Evolutionary conservation across 2,888 invertebrate genomes (phyloP), one percentile per base, ranked within the genome.

Genomic region (Drosophila neotestacea): DNA sequence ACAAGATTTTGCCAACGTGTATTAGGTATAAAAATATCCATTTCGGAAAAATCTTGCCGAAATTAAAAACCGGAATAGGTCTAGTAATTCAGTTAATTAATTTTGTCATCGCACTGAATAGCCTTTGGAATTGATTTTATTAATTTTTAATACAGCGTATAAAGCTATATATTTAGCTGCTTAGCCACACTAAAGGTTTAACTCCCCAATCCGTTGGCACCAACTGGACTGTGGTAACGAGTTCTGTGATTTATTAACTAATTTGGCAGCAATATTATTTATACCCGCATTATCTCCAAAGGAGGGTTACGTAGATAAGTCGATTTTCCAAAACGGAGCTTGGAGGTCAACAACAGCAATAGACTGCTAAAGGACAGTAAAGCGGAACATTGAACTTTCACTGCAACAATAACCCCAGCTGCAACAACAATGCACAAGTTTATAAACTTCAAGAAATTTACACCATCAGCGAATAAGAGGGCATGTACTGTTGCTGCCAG

Each of bases 381-480:
- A 74, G 68, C 63, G 50, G 76, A 81, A 79, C 79, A 79, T 64
- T 71, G 76, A 87, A 68, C 82, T 70, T 66, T 48, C 41, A 59
- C 55, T 68, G 70, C 78, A 71, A 65, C 67, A 73, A 51, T 50
- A 71, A 61, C 55, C 56, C 44, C 27, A 48, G 56, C 38, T 69
- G 69, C 86, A 77, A 77, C 69, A 81, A 82, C 83, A 85, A 78
- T 67, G 85, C 58, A 74, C 28, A 79, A 89, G 83, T 84, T 88
- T 81, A 73, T 56, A 70, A 87, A 89, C 81, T 86, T 81, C 69
- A 88, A 88, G 86, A 89, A 86, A 86, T 86, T 89, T 86, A 86
- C 89, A 86, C 86, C 86, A 86, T 86, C 86, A 86, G 86, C 89
- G 86, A 89, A 89, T 85, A 83, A 81, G 77, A 76, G 52, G 55